These are phyloP conservation scores for Spongilla lacustris DNA, from an alignment of 37 sponge, comb jelly and placozoan species.

Conservation along the genomic window DNA sequence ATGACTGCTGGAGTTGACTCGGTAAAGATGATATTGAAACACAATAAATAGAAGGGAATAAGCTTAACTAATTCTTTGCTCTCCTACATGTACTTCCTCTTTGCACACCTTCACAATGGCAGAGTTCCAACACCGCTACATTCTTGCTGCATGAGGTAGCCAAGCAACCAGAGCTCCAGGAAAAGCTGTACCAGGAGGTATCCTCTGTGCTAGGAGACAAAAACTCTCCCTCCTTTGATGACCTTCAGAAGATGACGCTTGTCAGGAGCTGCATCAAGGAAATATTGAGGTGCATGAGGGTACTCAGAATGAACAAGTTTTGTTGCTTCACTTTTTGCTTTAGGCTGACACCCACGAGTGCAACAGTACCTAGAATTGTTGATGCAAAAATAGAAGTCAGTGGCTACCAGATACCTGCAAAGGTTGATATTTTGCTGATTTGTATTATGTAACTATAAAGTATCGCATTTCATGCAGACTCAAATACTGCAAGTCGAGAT, in stretches of 20 bases:
- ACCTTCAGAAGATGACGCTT: constrained; percentile 31
- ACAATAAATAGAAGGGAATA: no score
- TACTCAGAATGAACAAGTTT: background rate
- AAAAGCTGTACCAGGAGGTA: constrained; percentile 28
- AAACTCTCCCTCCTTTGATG: constrained; percentile 14
- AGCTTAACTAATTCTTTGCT: no score
- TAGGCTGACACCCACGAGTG: constrained; percentile 18
- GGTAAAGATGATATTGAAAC: no score
- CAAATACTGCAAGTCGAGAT: constrained; percentile 15
- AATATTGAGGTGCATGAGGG: background rate
- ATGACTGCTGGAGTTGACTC: no score
- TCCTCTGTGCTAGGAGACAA: background rate
- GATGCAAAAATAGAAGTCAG: background rate
- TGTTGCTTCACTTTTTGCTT: no score
- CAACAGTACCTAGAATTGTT: background rate
- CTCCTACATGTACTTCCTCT: no score
- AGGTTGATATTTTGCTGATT: background rate
- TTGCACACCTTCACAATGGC: no score
- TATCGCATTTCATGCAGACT: background rate
- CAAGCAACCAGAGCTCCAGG: constrained; percentile 44
- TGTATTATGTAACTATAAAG: background rate
- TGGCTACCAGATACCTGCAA: constrained; percentile 51
- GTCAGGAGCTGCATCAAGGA: constrained; percentile 46
- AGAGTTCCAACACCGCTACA: constrained; percentile 36
- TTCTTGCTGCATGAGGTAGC: constrained; percentile 50